A percentile compares a stretch with the other conserved stretches of the same genome.
Evolutionary conservation across 2,888 invertebrate species (phyloP).

Genomic region (Odontocolon sp.): DNA sequence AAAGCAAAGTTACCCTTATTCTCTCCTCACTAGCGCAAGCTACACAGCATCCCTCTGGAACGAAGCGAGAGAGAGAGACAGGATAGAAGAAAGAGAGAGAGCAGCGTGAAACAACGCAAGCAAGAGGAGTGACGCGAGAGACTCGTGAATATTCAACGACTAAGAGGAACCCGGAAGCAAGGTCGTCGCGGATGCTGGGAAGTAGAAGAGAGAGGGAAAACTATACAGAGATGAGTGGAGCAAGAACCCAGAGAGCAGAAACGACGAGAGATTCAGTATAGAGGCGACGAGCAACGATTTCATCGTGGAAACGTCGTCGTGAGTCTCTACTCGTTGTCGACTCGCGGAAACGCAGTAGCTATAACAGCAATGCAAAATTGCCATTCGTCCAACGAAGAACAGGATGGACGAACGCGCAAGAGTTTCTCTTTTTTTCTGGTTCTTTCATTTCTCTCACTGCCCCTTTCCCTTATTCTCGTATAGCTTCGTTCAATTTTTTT

Average conservation of each 20-base stretch:
- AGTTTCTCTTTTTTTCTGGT: constrained; percentile 39
- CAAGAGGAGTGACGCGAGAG: constrained; percentile 34
- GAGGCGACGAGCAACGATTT: constrained; percentile 39
- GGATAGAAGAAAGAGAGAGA: neutral
- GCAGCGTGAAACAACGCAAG: constrained; percentile 20
- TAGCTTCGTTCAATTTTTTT: neutral
- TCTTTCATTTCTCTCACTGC: neutral
- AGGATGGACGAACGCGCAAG: constrained; percentile 31
- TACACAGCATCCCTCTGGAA: too few relatives aligned
- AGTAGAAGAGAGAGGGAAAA: constrained; percentile 19
- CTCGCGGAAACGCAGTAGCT: constrained; percentile 23
- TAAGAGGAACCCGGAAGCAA: constrained; percentile 65
- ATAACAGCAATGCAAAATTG: constrained; percentile 48
- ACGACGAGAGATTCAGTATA: constrained; percentile 35
- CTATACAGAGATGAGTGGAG: constrained; percentile 1
- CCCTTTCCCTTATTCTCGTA: constrained; percentile 39
- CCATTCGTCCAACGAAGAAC: constrained; percentile 52
- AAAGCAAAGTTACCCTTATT: constrained; percentile 59
- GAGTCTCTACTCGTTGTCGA: neutral
- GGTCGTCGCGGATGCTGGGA: constrained; percentile 52
- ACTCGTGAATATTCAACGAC: constrained; percentile 66
- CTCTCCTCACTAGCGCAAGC: constrained; percentile 1
- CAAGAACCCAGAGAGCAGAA: constrained; percentile 31
- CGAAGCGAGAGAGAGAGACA: constrained; percentile 11
- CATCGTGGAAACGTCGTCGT: constrained; percentile 34